phyloP scores from a whole-genome alignment of 1,140 invertebrate species.

The Leptestheria dahalacensis region DNA sequence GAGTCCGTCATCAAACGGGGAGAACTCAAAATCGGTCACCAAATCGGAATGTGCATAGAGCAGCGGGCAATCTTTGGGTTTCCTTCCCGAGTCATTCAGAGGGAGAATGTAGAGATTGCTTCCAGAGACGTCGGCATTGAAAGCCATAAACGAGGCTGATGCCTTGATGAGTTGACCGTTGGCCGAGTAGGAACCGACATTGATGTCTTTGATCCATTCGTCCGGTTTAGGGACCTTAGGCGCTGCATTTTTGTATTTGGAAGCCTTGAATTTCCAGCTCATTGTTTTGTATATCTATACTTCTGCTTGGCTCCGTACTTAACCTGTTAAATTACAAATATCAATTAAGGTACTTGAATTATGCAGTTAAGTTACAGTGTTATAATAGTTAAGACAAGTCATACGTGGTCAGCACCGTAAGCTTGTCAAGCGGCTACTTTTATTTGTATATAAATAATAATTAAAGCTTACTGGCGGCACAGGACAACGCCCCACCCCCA shows the following conservation, averaged over 20 bases:
- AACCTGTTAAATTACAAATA: no score
- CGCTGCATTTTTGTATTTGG: slow-evolving; percentile 91
- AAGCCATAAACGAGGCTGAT: slow-evolving; percentile 80
- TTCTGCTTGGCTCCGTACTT: no score
- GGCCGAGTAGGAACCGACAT: slow-evolving; percentile 75
- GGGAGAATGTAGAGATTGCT: slow-evolving; percentile 73
- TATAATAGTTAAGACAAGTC: no score
- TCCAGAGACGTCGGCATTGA: slow-evolving; percentile 63
- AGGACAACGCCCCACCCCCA: no score
- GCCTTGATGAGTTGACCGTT: slow-evolving; percentile 88
- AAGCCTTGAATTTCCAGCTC: slow-evolving; percentile 91
- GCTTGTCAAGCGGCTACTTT: no score
- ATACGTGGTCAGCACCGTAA: no score
- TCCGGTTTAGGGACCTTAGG: slow-evolving; percentile 83
- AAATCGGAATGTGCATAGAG: slow-evolving; percentile 74
- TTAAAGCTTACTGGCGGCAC: no score
- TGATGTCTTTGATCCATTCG: slow-evolving; percentile 74
- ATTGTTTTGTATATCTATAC: no score
- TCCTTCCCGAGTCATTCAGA: slow-evolving; percentile 67
- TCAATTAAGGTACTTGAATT: no score
- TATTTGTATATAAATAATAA: no score
- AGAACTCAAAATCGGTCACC: slow-evolving; percentile 88
- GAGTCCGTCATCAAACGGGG: slow-evolving; percentile 82
- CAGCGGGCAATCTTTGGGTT: slow-evolving; percentile 65
- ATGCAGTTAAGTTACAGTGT: no score